phyloP scores from a whole-genome alignment of 2,113 vertebrate genomes.

The Microtus richardsoni region DNA sequence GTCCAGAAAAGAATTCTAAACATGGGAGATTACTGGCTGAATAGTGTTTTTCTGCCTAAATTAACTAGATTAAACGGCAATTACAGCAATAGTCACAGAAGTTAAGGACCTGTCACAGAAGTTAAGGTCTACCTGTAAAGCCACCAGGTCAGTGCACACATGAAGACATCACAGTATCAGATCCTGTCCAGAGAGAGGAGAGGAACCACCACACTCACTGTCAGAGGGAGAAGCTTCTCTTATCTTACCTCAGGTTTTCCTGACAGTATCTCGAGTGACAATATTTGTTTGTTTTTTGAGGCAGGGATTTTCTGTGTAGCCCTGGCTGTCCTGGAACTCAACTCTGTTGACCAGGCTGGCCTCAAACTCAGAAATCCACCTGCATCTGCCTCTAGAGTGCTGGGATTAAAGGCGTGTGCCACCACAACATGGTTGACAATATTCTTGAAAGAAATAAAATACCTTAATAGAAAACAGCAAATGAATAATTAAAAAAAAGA shows the following conservation, averaged over 20 bases:
- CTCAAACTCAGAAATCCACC: background rate
- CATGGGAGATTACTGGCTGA: background rate
- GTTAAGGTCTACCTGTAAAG: conserved; percentile 14
- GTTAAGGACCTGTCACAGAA: background rate
- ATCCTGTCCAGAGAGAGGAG: conserved; percentile 25
- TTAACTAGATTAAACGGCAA: background rate
- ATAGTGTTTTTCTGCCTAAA: background rate
- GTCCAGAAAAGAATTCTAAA: conserved; percentile 44
- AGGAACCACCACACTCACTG: background rate
- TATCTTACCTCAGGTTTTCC: conserved; percentile 61
- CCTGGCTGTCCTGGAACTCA: background rate
- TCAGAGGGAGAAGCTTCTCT: conserved; percentile 20
- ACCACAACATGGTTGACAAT: background rate
- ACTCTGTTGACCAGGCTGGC: background rate
- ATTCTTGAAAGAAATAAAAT: conserved; percentile 21
- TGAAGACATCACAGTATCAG: background rate
- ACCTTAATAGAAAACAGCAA: conserved; percentile 39
- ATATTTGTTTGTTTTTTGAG: background rate
- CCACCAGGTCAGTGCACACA: background rate
- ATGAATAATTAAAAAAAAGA: background rate
- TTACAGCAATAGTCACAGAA: background rate
- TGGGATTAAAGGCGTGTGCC: background rate
- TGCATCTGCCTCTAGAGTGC: background rate
- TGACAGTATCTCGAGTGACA: conserved; percentile 60
- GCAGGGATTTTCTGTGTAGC: background rate